A percentile compares a stretch with the other conserved stretches of the same genome.
These are phyloP conservation scores for Fragum whitleyi DNA, from an alignment of 2,888 invertebrate species.

Conservation along the genomic window DNA sequence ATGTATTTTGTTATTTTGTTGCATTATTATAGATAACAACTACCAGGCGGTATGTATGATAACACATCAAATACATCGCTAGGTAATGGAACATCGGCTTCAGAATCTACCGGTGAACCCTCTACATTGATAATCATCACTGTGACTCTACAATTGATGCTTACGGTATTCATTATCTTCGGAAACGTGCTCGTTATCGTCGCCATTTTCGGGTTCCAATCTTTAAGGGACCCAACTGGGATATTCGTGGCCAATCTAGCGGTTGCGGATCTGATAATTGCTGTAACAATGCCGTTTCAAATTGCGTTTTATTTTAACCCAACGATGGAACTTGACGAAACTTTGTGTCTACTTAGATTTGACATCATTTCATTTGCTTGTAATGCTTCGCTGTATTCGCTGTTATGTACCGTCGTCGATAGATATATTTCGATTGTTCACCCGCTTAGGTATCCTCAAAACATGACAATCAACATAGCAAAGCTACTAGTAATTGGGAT, in stretches of 20 bases:
- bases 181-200: slow-evolving; percentile 69
- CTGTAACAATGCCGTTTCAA: slow-evolving; percentile 67
- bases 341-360: slow-evolving; percentile 67
- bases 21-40: no score
- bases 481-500: background rate
- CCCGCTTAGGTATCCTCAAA: slow-evolving; percentile 1
- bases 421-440: slow-evolving; percentile 66
- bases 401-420: slow-evolving; percentile 67
- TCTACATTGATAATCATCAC: background rate
- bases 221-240: slow-evolving; percentile 68
- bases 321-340: slow-evolving; percentile 44
- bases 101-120: no score
- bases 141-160: slow-evolving; percentile 14
- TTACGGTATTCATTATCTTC: slow-evolving; percentile 58
- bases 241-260: slow-evolving; percentile 73
- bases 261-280: slow-evolving; percentile 68
- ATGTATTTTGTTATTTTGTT: no score
- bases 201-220: slow-evolving; percentile 58
- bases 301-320: slow-evolving; percentile 63
- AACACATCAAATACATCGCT: no score
- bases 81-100: no score
- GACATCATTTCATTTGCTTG: slow-evolving; percentile 60
- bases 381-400: slow-evolving; percentile 64
- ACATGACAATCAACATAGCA: background rate
- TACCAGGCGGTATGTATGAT: no score